Evolutionary conservation across 2,888 invertebrate species (phyloP), one percentile per base, ranked within the genome.

Genomic region (Peribatodes rhomboidaria): DNA sequence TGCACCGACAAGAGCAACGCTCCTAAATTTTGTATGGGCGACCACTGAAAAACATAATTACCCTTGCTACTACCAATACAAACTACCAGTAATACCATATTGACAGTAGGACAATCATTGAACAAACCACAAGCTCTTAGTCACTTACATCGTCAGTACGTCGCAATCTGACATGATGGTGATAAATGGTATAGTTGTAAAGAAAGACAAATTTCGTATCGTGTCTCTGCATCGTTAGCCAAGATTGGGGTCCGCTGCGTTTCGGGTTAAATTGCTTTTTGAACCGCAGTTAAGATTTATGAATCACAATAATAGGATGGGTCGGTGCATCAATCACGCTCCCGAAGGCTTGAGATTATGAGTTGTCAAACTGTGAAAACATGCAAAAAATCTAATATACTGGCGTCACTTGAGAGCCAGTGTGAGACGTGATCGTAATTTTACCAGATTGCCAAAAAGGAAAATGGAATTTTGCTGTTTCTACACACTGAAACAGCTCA

Each of bases 141-240:
- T 16, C n/a, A 54, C 41, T 31, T 27, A 27, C 14, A 8, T 27
- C 8, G 31, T 33, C 39, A 55, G 31, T 55, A 63, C 42, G 56
- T 47, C 42, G 49, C 42, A 50, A 54, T 60, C 72, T 77, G 79
- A 76, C 75, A 68, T 74, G 77, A 75, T 77, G 71, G 80, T 85
- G 85, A 87, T 84, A 86, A 85, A 88, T 86, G 73, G 76, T 65
- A 52, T 65, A 69, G 76, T 71, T 74, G 71, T 76, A 79, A 79
- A 79, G 79, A 80, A 83, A 84, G 86, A 87, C 85, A 87, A 87
- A 87, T 86, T 84, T 86, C 79, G 83, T 83, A 81, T 78, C 83
- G 77, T 82, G 82, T 83, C 83, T 77, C 71, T 75, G 80, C 80
- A 80, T 82, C 83, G 82, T 85, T 84, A 81, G 73, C 71, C 67